These are phyloP conservation scores for Brachionus asplanchnoidis DNA, from an alignment of 1,140 invertebrate species.

Conservation along the genomic window DNA sequence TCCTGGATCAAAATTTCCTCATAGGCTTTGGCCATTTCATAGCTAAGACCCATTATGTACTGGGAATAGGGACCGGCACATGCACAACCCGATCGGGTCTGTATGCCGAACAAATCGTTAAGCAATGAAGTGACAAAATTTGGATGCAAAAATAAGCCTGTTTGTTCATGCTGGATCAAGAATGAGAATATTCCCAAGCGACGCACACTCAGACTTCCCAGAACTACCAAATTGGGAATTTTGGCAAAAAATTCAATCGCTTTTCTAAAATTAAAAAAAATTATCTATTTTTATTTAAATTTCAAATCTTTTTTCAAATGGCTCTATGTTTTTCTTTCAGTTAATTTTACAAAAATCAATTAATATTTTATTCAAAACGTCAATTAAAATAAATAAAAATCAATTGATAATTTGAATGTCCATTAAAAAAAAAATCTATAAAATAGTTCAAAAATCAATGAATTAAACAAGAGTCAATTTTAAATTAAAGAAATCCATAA, in stretches of 20 bases:
- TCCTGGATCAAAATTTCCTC: slow-evolving; percentile 31
- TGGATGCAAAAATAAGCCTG: slow-evolving; percentile 71
- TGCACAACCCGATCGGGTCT: slow-evolving; percentile 76
- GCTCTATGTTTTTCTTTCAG: too few relatives aligned
- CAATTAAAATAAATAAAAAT: too few relatives aligned
- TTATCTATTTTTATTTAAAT: too few relatives aligned
- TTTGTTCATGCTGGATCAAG: slow-evolving; percentile 6
- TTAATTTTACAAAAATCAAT: too few relatives aligned
- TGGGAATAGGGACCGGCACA: slow-evolving; percentile 75
- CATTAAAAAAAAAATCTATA: too few relatives aligned
- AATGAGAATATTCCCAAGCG: slow-evolving; percentile 40
- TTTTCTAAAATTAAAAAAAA: background rate
- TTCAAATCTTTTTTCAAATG: too few relatives aligned
- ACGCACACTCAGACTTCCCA: background rate
- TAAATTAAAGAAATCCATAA: too few relatives aligned
- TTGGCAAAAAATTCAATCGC: slow-evolving; percentile 2
- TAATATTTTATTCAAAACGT: too few relatives aligned
- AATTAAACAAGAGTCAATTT: too few relatives aligned
- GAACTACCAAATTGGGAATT: background rate
- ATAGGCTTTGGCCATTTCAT: slow-evolving; percentile 35
- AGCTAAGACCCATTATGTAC: slow-evolving; percentile 19
- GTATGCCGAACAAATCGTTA: slow-evolving; percentile 86
- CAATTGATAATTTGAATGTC: too few relatives aligned
- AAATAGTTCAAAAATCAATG: too few relatives aligned
- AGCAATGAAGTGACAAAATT: slow-evolving; percentile 80